Evolutionary conservation across 2,113 vertebrate genomes (phyloP), one percentile per base, ranked within the genome.

Genomic region (Athene noctua): DNA sequence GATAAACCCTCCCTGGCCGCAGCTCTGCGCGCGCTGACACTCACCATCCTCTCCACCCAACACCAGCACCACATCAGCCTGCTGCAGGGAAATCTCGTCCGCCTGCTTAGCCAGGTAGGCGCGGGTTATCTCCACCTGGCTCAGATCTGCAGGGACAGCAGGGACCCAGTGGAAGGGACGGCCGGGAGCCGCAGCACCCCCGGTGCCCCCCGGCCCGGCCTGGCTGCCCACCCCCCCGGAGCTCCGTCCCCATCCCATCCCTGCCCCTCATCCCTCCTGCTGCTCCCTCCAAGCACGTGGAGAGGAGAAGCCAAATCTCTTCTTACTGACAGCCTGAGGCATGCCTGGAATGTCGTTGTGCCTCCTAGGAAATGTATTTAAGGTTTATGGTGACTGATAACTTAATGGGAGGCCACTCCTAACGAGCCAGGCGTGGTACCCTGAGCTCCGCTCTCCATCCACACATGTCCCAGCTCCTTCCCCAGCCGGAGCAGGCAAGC

Each of bases 61-160:
- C 38, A 99, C 96, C 42, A 99, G 97, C 22, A 99, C 98, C 0
- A 99, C 98, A 2, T 99, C 99, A 0, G 99, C 98, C 96, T 98
- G 99, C 94, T 99, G 98, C 72, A 99, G 98, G 1, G 99, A 98
- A 26, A 99, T 59, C 97, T 99, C 99, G 0, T 99, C 99, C 0
- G 94, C 98, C 67, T 98, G 97, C 85, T 98, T 99, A 5, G 99
- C 99, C 90, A 99, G 96, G 94, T 99, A 99, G 7, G 99, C 98
- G 57, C 98, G 99, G 66, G 97, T 99, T 63, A 98, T 93, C 97
- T 99, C 99, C 59, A 98, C 99, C 79, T 99, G 99, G 25, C 97
- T 98, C 87, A 99, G 95, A 6, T 97, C 99, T 99, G 84, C 36
- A 49, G 80, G 54, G 49, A 46, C 44, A 68, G 36, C 30, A 36